Evolutionary conservation across 2,888 invertebrate genomes (phyloP).

Genomic region (Dasypolia templi): DNA sequence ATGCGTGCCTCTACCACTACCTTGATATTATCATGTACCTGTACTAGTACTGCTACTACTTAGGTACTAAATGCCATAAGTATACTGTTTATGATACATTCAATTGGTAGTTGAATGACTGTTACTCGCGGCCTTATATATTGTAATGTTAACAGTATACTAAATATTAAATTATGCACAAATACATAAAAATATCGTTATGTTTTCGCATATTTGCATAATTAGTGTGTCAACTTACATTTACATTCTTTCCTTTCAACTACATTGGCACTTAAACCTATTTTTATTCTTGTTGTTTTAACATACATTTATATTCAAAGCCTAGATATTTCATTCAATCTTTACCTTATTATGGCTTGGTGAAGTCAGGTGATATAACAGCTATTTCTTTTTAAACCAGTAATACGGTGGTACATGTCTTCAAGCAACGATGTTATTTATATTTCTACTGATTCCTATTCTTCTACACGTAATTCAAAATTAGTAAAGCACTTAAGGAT

Average conservation of each 20-base stretch:
- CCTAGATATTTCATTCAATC: neutral
- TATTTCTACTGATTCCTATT: conserved; percentile 4
- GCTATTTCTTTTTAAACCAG: conserved; percentile 2
- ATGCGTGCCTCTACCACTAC: neutral
- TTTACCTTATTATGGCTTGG: neutral
- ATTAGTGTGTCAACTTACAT: neutral
- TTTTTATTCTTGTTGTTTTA: conserved; percentile 17
- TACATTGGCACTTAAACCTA: neutral
- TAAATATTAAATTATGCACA: too few relatives aligned
- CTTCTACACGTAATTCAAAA: neutral
- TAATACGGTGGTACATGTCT: neutral
- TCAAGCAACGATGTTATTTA: neutral
- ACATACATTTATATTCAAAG: conserved; percentile 2
- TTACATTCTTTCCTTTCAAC: conserved; percentile 18
- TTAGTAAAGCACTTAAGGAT: conserved; percentile 13
- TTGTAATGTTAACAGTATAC: too few relatives aligned
- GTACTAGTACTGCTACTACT: neutral
- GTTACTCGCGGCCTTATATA: too few relatives aligned
- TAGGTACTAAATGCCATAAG: neutral
- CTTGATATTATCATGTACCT: neutral
- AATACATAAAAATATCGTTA: too few relatives aligned
- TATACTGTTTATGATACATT: neutral
- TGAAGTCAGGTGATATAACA: neutral
- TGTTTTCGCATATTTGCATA: too few relatives aligned
- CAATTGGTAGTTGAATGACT: too few relatives aligned